A percentile compares a stretch with the other conserved stretches of the same genome.
Conservation (phyloP, 2,888 invertebrate species). For the Pristionchus maxplancki region DNA sequence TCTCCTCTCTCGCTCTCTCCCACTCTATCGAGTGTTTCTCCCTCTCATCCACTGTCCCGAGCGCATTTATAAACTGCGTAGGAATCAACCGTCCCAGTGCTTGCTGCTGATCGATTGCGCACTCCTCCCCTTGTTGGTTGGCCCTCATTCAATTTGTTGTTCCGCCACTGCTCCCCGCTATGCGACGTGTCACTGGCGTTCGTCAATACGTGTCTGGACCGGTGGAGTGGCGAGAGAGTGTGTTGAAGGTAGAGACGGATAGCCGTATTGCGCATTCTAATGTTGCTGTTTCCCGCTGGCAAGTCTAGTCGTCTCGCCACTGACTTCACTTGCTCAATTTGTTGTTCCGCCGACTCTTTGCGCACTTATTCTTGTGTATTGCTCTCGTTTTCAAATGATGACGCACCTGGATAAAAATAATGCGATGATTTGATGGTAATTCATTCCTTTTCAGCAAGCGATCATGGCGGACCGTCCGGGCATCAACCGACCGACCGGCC, state of each 20-base stretch:
- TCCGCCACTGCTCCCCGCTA: background rate
- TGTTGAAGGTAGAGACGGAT: too few species aligned
- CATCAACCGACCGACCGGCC: conserved; percentile 36
- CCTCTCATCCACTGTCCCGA: background rate
- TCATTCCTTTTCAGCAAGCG: background rate
- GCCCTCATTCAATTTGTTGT: background rate
- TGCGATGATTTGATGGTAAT: too few species aligned
- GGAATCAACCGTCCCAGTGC: background rate
- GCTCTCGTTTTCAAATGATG: too few species aligned
- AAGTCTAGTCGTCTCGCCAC: too few species aligned
- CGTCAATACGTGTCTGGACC: background rate
- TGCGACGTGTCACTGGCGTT: background rate
- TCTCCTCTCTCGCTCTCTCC: background rate
- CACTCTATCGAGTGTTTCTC: background rate
- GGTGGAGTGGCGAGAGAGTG: background rate
- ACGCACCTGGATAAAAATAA: too few species aligned
- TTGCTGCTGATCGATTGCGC: background rate
- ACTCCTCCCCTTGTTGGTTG: background rate
- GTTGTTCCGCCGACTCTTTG: too few species aligned
- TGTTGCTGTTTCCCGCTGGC: too few species aligned
- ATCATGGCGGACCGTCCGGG: background rate
- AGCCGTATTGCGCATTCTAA: too few species aligned
- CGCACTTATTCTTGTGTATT: too few species aligned
- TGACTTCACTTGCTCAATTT: too few species aligned
- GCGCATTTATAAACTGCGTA: background rate